Base-by-base conservation (phyloP, 2,113 vertebrate species). In the Lontra canadensis region DNA sequence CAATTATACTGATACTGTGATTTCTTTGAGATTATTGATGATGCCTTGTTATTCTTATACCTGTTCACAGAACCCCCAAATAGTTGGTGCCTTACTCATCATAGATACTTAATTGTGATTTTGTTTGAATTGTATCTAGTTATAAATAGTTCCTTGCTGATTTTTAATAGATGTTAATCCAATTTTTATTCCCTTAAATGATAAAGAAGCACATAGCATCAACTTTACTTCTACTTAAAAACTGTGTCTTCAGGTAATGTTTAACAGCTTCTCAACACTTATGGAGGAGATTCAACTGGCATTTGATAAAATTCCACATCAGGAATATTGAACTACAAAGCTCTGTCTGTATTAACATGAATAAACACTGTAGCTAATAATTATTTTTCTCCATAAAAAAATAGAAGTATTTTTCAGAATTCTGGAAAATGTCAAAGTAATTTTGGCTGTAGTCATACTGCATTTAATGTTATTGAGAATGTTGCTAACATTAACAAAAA, bases 401-500 rank as follows among this genome's bases (percentile, higher is more conserved):
- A 69, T 92, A 21, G 83, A 78, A 91, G 20, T 94, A 86, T 97
- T 97, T 97, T 98, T 97, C 86, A 97, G 95, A 97, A 97, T 96
- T 96, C 31, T 96, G 82, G 80, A 92, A 97, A 97, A 95, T 96
- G 84, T 96, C 76, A 90, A 79, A 94, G 88, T 39, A 88, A 84
- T 94, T 98, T 95, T 97, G 92, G 23, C 49, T 96, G 31, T 90
- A 97, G 89, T 92, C 97, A 95, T 97, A 49, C n/a, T 97, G 9
- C 87, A 61, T 93, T 98, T 85, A 96, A 95, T 44, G 84, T 78
- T 96, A 93, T 69, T 94, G 96, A 97, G 98, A 97, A 81, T 95
- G 98, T 98, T 97, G 94, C n/a, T 83, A 47, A 69, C 82, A 76
- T 73, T 97, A 97, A 94, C 78, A 97, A 98, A 97, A 97, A 98